Percentiles rank a stretch among this genome's conserved stretches.
These are phyloP conservation scores for Camelus bactrianus DNA, from an alignment of 2,113 vertebrate species.

Conservation along the genomic window DNA sequence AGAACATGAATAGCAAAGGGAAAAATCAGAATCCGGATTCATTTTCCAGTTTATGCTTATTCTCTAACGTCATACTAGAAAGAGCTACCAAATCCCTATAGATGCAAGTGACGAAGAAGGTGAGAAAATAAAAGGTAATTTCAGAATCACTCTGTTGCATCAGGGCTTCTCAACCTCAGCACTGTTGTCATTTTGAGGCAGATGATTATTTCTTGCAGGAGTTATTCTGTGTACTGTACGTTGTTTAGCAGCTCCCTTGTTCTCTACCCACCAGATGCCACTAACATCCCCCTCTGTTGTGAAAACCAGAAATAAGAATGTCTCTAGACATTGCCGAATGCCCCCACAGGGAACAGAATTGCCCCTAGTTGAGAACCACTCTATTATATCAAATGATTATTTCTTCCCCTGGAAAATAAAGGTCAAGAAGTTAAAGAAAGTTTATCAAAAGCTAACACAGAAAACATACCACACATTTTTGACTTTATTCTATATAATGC, in stretches of 20 bases:
- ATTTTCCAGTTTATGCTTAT: background rate
- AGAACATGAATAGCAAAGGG: background rate
- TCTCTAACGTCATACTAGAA: background rate
- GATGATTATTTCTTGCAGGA: background rate
- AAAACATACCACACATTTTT: conserved; percentile 27
- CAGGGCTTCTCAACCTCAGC: background rate
- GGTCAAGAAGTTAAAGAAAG: conserved; percentile 49
- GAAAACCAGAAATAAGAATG: background rate
- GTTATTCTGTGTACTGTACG: background rate
- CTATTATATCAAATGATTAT: background rate
- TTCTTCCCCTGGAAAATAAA: conserved; percentile 56
- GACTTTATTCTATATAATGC: conserved; percentile 69
- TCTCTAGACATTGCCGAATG: background rate
- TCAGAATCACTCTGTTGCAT: background rate
- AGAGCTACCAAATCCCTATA: conserved; percentile 2
- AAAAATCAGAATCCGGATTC: background rate
- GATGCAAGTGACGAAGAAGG: background rate
- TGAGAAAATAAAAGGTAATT: background rate
- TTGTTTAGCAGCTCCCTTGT: background rate
- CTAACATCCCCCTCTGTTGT: background rate
- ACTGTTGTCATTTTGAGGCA: background rate
- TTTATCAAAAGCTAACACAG: conserved; percentile 54
- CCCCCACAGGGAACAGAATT: background rate
- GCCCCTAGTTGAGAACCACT: background rate
- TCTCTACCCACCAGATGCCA: background rate